Evolutionary conservation across 2,888 invertebrate genomes (phyloP).

Genomic region (Meiosimyza platycephala): DNA sequence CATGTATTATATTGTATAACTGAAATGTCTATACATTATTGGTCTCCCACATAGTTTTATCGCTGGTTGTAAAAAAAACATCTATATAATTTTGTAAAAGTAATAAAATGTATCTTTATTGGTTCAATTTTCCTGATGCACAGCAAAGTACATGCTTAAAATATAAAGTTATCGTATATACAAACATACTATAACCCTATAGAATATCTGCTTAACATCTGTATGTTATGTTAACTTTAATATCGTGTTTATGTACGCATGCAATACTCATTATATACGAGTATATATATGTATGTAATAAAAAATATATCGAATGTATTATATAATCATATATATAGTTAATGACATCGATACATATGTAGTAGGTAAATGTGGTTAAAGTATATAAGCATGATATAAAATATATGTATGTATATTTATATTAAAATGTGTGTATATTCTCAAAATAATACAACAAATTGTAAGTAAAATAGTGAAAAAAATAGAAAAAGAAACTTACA

Average conservation of each 20-base stretch:
- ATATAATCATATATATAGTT: not conserved
- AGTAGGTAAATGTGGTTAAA: conserved; percentile 16
- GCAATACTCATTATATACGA: conserved; percentile 9
- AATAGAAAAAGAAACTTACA: not conserved
- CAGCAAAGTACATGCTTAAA: conserved; percentile 41
- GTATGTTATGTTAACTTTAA: not conserved
- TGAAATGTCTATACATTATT: too few relatives aligned
- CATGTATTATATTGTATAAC: too few relatives aligned
- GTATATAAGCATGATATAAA: conserved; percentile 18
- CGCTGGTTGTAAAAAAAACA: not conserved
- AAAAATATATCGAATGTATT: not conserved
- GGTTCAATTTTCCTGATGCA: conserved; percentile 46
- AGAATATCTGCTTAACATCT: not conserved
- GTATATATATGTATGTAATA: conserved; percentile 5
- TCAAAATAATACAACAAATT: conserved; percentile 16
- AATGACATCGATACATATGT: conserved; percentile 10
- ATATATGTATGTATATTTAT: conserved; percentile 4
- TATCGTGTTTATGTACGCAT: not conserved
- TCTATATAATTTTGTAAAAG: conserved; percentile 26
- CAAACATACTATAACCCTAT: not conserved
- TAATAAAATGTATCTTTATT: conserved; percentile 43
- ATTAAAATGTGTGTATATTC: not conserved
- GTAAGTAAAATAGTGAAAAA: conserved; percentile 1
- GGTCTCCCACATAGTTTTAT: too few relatives aligned
- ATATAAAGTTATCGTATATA: conserved; percentile 30